phyloP scores from a whole-genome alignment of 2,888 invertebrate genomes.

The Baccha elongata region DNA sequence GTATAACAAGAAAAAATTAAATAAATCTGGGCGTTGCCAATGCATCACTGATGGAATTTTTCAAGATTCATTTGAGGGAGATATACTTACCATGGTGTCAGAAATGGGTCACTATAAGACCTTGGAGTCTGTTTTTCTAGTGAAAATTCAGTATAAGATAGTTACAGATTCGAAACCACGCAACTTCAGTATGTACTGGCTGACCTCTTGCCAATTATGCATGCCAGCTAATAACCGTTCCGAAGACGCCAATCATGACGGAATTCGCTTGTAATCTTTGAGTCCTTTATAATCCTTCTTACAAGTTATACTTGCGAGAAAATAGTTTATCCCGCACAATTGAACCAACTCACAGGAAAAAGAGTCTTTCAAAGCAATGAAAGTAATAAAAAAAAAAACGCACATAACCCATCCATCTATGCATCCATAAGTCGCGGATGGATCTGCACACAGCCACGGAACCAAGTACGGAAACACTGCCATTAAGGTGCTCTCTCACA shows the following conservation, averaged over 20 bases:
- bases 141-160: conserved; percentile 31
- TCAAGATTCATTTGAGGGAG: conserved; percentile 41
- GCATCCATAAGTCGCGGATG: conserved; percentile 69
- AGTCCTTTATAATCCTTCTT: conserved; percentile 57
- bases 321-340: conserved; percentile 55
- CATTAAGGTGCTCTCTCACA: conserved; percentile 61
- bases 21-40: conserved; percentile 51
- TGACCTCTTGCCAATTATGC: conserved; percentile 62
- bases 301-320: conserved; percentile 10
- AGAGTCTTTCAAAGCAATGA: not conserved
- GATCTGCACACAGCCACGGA: conserved; percentile 8
- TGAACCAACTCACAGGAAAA: conserved; percentile 12
- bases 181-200: not conserved
- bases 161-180: conserved; percentile 20
- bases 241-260: conserved; percentile 70
- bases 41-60: conserved; percentile 65
- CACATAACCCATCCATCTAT: conserved; percentile 72
- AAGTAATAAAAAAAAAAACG: not conserved
- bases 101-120: conserved; percentile 61
- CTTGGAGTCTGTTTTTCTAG: conserved; percentile 21
- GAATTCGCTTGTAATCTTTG: conserved; percentile 67
- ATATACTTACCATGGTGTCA: conserved; percentile 14
- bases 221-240: conserved; percentile 70
- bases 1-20: not conserved
- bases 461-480: conserved; percentile 47